Conservation (phyloP, 2,797 vertebrate genomes). For the Pteropus rufus region DNA sequence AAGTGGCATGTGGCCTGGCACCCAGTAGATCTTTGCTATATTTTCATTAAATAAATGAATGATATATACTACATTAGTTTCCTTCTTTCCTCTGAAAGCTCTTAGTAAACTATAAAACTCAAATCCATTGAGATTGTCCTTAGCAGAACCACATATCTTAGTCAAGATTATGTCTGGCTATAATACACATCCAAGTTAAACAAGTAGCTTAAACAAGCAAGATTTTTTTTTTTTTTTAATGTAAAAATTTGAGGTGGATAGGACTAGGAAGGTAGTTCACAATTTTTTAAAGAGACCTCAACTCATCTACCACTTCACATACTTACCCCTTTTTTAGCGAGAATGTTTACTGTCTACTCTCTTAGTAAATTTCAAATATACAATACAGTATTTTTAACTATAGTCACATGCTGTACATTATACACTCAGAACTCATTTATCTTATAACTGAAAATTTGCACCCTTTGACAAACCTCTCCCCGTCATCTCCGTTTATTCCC, state of each 20-base stretch:
- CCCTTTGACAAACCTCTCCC: background rate
- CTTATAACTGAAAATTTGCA: background rate
- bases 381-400: background rate
- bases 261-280: background rate
- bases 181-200: background rate
- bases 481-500: background rate
- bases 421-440: background rate
- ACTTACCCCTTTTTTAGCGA: background rate
- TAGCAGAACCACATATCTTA: background rate
- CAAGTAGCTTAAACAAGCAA: background rate
- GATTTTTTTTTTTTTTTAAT: background rate
- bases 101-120: background rate
- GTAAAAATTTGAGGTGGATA: background rate
- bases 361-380: background rate
- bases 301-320: background rate
- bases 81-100: background rate
- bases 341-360: background rate
- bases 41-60: background rate
- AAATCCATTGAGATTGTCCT: background rate
- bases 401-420: background rate
- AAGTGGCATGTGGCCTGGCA: background rate
- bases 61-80: background rate
- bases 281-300: background rate
- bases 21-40: background rate
- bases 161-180: background rate